Percentiles rank a stretch among this genome's conserved stretches.
These are phyloP conservation scores for Avahi laniger DNA, from an alignment of 2,797 vertebrate genomes.

Conservation along the genomic window DNA sequence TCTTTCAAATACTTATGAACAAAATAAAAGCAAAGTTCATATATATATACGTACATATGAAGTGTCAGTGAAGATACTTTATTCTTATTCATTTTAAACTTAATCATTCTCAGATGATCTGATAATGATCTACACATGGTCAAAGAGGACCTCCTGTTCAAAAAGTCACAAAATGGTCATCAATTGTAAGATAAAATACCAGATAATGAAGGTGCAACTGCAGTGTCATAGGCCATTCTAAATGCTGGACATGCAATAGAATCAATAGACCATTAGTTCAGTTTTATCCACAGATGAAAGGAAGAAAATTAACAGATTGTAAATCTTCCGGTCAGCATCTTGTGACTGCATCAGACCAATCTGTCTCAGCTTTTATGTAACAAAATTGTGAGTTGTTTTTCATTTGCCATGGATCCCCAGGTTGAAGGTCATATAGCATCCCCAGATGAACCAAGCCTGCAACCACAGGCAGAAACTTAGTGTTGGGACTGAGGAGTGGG, in stretches of 20 bases:
- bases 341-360: not conserved
- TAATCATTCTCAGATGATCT: not conserved
- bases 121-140: not conserved
- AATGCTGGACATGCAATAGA: not conserved
- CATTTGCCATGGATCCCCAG: not conserved
- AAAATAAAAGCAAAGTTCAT: not conserved
- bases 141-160: not conserved
- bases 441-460: not conserved
- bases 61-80: not conserved
- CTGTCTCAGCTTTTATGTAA: not conserved
- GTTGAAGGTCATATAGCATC: not conserved
- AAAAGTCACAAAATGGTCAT: not conserved
- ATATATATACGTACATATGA: too few relatives aligned
- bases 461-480: not conserved
- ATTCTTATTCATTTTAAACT: slow-evolving; percentile 30
- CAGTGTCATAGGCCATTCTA: not conserved
- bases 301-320: slow-evolving; percentile 54
- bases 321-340: not conserved
- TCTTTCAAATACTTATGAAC: not conserved
- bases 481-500: not conserved
- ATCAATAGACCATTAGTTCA: not conserved
- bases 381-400: not conserved
- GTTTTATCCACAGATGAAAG: slow-evolving; percentile 36
- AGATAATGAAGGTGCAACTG: not conserved
- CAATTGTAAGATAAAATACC: not conserved